Percentiles rank a stretch among this genome's conserved stretches.
phyloP scores from a whole-genome alignment of 2,797 vertebrate species.

The Prionace glauca region DNA sequence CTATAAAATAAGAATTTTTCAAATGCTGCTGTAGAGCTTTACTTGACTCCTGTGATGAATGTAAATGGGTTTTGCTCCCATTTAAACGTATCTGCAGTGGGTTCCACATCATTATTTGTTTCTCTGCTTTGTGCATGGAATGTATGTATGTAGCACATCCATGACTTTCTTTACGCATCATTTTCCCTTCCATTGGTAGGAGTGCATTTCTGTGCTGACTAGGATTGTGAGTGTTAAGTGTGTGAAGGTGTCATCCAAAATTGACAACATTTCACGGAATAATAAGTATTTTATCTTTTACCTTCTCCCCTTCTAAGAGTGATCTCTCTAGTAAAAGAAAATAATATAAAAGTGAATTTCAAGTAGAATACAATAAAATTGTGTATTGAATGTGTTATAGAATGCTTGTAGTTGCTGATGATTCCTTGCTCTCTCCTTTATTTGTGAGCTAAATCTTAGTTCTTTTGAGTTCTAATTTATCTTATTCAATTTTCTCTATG shows the following conservation, averaged over 20 bases:
- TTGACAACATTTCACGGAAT: neutral
- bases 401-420: neutral
- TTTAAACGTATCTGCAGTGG: neutral
- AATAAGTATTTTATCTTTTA: neutral
- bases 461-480: conserved; percentile 1
- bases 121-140: neutral
- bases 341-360: neutral
- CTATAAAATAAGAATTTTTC: neutral
- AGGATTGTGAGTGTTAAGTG: neutral
- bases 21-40: neutral
- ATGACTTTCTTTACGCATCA: neutral
- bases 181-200: neutral
- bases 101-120: neutral
- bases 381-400: neutral
- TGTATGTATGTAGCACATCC: neutral
- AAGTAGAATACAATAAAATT: neutral
- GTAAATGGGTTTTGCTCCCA: neutral
- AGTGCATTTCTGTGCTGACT: neutral
- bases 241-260: neutral
- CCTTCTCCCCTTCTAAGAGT: neutral
- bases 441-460: neutral
- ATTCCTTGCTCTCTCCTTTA: neutral
- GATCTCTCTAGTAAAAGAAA: neutral
- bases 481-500: neutral
- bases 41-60: neutral